These are phyloP conservation scores for Formica exsecta DNA, from an alignment of 1,140 invertebrate genomes.

Conservation along the genomic window DNA sequence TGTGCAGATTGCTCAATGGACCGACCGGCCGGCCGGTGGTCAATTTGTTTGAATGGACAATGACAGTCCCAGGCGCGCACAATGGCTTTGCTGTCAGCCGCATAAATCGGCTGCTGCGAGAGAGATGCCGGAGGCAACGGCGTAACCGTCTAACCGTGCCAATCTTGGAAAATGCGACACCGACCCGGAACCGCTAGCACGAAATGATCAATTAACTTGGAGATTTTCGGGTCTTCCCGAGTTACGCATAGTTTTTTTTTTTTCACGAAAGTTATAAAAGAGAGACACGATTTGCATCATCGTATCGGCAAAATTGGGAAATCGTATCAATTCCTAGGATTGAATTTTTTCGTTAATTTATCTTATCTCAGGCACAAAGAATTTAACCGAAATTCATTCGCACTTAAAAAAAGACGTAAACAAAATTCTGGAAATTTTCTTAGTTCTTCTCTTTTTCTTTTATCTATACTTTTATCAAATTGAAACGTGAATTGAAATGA, in stretches of 20 bases:
- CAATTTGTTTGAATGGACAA: conserved; percentile 82
- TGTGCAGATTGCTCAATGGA: conserved; percentile 78
- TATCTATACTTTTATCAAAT: background rate
- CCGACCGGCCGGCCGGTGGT: conserved; percentile 74
- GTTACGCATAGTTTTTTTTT: background rate
- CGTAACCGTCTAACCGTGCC: conserved; percentile 6
- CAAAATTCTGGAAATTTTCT: background rate
- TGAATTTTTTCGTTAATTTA: background rate
- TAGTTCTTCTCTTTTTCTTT: background rate
- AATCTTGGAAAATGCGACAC: conserved; percentile 44
- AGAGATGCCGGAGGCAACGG: conserved; percentile 72
- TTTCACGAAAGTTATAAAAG: background rate
- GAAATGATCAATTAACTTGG: conserved; percentile 38
- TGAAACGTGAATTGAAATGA: background rate
- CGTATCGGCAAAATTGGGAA: background rate
- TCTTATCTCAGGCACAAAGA: too few relatives aligned
- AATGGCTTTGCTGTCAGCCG: conserved; percentile 73
- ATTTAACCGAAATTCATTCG: background rate
- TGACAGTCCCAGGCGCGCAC: conserved; percentile 70
- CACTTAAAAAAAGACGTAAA: background rate
- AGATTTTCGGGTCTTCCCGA: background rate
- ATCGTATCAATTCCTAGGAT: background rate
- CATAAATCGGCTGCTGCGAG: conserved; percentile 79
- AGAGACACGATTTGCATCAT: background rate
- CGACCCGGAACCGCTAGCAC: conserved; percentile 8